Conservation (phyloP, 2,888 invertebrate species). For the Cerastis leucographa region DNA sequence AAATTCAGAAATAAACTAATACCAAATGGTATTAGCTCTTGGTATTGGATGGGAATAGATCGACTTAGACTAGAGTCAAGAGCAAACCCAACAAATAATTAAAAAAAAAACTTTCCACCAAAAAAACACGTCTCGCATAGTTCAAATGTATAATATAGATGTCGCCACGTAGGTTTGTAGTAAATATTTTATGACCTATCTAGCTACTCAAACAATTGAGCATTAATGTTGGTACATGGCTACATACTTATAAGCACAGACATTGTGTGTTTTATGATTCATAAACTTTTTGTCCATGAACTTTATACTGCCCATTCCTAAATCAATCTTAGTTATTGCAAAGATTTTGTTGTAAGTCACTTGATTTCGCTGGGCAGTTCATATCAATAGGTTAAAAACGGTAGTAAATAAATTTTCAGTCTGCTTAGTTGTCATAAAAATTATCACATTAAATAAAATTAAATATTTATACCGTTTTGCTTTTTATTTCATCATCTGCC, state of each 20-base stretch:
- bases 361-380: background rate
- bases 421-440: background rate
- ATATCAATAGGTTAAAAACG: background rate
- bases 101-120: background rate
- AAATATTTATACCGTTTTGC: background rate
- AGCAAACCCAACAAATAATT: no score
- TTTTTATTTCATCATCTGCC: background rate
- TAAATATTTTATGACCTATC: background rate
- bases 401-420: background rate
- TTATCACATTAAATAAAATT: background rate
- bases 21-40: no score
- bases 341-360: background rate
- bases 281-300: conserved; percentile 5
- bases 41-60: no score
- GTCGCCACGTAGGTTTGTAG: background rate
- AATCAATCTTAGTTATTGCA: conserved; percentile 1
- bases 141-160: background rate
- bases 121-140: background rate
- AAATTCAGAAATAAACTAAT: no score
- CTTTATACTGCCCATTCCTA: background rate
- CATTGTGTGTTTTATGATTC: conserved; percentile 12
- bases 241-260: background rate
- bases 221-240: background rate
- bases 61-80: no score
- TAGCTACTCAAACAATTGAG: background rate